phyloP scores from a whole-genome alignment of 2,113 vertebrate genomes.

The Oreochromis spilurus region DNA sequence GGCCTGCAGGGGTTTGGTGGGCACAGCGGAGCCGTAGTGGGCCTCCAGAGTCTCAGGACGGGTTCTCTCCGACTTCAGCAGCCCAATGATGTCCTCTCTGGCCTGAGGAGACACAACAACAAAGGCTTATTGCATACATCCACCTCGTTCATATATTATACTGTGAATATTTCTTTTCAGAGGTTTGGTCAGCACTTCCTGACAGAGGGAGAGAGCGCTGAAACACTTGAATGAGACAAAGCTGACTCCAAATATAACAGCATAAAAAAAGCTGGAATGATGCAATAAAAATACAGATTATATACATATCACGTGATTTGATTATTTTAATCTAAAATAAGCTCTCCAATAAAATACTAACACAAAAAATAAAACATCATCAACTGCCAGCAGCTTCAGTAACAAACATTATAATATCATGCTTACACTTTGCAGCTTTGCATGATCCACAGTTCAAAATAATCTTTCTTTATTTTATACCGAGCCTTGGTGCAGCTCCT shows the following conservation, averaged over 20 bases:
- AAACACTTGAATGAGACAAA: not conserved
- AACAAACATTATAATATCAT: not conserved
- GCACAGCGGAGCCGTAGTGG: constrained; percentile 84
- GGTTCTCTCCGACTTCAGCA: constrained; percentile 85
- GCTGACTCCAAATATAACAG: not conserved
- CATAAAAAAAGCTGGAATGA: not conserved
- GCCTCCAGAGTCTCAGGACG: constrained; percentile 85
- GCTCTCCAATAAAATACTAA: not conserved
- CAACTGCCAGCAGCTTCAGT: not conserved
- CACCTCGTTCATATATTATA: not conserved
- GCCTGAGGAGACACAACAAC: constrained; percentile 73
- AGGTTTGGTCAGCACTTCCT: not conserved
- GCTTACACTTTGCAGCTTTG: not conserved
- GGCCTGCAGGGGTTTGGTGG: constrained; percentile 81
- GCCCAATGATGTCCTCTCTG: constrained; percentile 90
- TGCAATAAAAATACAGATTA: not conserved
- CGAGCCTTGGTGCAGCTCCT: not conserved
- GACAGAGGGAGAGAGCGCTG: not conserved
- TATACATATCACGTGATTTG: not conserved
- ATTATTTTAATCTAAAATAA: not conserved
- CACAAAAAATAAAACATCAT: not conserved
- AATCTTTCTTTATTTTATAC: not conserved
- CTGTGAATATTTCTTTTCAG: not conserved
- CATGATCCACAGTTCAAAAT: not conserved
- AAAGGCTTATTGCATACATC: not conserved